Conservation (phyloP, 2,113 vertebrate genomes). For the Hemiscyllium ocellatum region DNA sequence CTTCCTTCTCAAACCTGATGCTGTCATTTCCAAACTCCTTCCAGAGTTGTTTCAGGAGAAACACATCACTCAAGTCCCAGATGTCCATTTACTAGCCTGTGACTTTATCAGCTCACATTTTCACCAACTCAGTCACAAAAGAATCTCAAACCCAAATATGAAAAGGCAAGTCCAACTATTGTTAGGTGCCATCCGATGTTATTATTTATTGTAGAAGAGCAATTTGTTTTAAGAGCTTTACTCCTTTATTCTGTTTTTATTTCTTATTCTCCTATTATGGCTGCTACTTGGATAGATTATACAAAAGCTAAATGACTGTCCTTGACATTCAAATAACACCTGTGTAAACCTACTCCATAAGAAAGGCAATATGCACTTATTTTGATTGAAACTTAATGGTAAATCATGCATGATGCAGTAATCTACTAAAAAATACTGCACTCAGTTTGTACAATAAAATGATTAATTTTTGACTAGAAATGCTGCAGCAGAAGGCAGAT, state of each 20-base stretch:
- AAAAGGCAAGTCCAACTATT: too few species aligned
- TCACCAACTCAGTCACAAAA: too few species aligned
- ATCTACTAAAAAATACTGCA: background rate
- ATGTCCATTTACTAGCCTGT: too few species aligned
- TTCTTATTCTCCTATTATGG: background rate
- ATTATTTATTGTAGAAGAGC: too few species aligned
- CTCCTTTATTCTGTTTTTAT: background rate
- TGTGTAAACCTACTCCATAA: background rate
- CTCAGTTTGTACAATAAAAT: background rate
- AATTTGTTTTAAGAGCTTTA: too few species aligned
- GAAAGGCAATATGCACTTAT: background rate
- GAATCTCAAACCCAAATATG: too few species aligned
- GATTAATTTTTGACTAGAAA: background rate
- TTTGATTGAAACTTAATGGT: background rate
- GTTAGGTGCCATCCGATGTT: too few species aligned
- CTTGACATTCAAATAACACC: background rate
- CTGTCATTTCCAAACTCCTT: too few species aligned
- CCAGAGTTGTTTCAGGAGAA: too few species aligned
- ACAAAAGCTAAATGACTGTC: background rate
- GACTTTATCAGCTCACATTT: too few species aligned
- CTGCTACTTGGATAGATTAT: background rate
- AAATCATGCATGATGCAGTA: background rate
- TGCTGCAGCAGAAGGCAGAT: background rate
- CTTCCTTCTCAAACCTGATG: too few species aligned
- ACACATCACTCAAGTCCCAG: too few species aligned